Base-by-base conservation (phyloP, 2,888 invertebrate genomes). In the Andricus quercusramuli region DNA sequence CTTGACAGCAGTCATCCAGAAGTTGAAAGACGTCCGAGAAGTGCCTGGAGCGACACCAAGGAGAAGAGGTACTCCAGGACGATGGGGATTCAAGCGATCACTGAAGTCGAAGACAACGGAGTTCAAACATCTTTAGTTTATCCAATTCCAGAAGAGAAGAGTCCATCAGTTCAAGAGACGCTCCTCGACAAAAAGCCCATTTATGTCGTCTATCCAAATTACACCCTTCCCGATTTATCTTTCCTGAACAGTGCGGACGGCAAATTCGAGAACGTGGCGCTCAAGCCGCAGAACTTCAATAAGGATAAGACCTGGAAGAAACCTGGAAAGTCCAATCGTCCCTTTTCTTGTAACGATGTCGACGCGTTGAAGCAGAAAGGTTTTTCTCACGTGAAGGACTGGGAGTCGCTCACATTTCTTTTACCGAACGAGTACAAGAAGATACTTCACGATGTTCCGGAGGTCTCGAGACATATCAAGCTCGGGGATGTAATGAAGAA, bases 341-440 rank as follows among this genome's bases (percentile, higher is more conserved):
- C 97, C 1, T 96, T 97, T 90, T 97, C 97, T 67, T 96, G 95
- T 90, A 96, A 96, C 88, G 97, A 98, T 90, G 94, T 97, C 77
- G 98, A 98, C 93, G 94, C 96, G 83, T 93, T 98, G 62, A 96
- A 96, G 90, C 96, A 96, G 90, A 96, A 96, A 92, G 97, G 97
- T 78, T 95, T 97, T 84, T 95, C 95, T 65, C 98, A 98, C 90
- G 96, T 99, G 13, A 95, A 96, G 90, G 99, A 99, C 92, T 99
- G 98, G 98, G 97, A 98, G 89, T 98, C 98, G 0, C 93, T 99
- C 78, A 97, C 97, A 88, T 96, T 98, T 86, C 94, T 99, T 76
- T 93, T 99, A 83, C 99, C 99, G 5, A 94, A 94, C 85, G 98
- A 99, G 92, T 97, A 97, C 91, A 95, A 95, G 84, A 96, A 96